These are phyloP conservation scores for Platyscapa corneri DNA, from an alignment of 1,140 invertebrate species.

Conservation along the genomic window DNA sequence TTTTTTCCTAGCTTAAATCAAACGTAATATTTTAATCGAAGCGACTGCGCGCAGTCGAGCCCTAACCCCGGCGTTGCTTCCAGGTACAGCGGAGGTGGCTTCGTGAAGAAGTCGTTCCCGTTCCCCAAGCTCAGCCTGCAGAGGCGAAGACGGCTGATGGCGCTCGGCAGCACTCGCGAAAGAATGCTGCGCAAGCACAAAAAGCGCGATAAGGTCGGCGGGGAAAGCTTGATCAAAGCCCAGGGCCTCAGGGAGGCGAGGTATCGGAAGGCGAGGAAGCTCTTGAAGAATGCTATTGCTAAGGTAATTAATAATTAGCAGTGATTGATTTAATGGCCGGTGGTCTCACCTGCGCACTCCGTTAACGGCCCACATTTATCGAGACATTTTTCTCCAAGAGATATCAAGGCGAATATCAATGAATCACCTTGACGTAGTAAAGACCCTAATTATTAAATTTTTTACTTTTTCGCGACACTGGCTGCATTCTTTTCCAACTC, in stretches of 20 bases:
- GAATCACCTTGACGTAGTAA: no score
- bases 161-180: conserved; percentile 69
- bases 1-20: not conserved
- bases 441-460: no score
- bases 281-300: conserved; percentile 74
- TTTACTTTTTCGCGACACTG: no score
- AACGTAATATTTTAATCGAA: not conserved
- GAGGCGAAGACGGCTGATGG: conserved; percentile 73
- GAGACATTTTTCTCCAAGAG: no score
- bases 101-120: conserved; percentile 78
- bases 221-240: conserved; percentile 61
- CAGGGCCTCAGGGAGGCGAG: conserved; percentile 69
- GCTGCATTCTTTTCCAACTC: no score
- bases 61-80: not conserved
- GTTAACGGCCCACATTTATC: no score
- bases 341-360: no score
- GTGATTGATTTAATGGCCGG: no score
- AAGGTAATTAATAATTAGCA: conserved; percentile 66
- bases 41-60: no score
- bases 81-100: conserved; percentile 76
- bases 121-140: conserved; percentile 76
- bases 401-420: no score
- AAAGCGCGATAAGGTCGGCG: conserved; percentile 65
- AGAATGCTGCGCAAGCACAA: conserved; percentile 72
- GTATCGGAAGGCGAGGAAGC: conserved; percentile 73